Evolutionary conservation across 2,888 invertebrate species (phyloP), one percentile per base, ranked within the genome.

Genomic region (Hemaris fuciformis): DNA sequence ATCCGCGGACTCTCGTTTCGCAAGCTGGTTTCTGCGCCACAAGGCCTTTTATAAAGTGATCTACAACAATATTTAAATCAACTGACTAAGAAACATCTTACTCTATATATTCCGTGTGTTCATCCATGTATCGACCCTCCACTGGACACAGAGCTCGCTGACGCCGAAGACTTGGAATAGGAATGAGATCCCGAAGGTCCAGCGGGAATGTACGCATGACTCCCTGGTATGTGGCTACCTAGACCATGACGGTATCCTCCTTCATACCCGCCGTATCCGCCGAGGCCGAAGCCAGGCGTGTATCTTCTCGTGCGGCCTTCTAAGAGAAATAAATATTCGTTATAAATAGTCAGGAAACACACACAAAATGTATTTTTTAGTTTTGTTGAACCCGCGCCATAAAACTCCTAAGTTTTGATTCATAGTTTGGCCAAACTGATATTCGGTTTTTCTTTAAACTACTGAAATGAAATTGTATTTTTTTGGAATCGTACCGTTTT

Each of bases 121-220:
- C 61, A 72, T 60, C 71, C 67, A 3, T 61, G 62, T 46, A 68
- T 57, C 22, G 63, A 64, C 4, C 77, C 73, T 3, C 79, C 70
- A 18, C 75, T 77, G 1, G 85, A 81, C 0, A 77, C 73, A 0
- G 83, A 85, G 57, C 84, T 84, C 15, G 88, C 77, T 62, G 82
- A 85, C 10, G 88, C 84, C 0, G 82, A 81, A 1, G 88, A 82
- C 72, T 85, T 87, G 57, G 88, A 87, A 75, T 71, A 87, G 57
- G 84, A 79, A 61, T 84, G 83, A 0, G 81, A 60, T 48, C 61
- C 72, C 15, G 67, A 60, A 10, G 79, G 67, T 61, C 69, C 20
- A 23, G 67, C 73, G 0, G 64, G 72, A 0, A 72, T 74, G 56
- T 68, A 75, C 42, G 70, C 68, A 23, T 64, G 66, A 20, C 75